phyloP scores from a whole-genome alignment of 2,888 invertebrate species.

The Hermodice carunculata region DNA sequence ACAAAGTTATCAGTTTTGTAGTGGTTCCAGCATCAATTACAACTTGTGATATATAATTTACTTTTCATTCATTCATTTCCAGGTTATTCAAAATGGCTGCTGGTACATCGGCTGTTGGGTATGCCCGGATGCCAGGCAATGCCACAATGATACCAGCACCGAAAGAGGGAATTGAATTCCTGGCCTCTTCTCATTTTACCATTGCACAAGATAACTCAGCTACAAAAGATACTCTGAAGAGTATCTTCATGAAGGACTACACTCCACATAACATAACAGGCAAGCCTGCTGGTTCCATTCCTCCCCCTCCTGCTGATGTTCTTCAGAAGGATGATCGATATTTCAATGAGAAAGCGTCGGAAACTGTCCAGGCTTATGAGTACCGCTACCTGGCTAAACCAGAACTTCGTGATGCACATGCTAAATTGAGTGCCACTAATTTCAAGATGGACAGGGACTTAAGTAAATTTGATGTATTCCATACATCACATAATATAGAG shows the following conservation, averaged over 20 bases:
- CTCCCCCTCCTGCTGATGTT: constrained; percentile 57
- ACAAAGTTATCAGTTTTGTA: no score
- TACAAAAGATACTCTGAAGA: constrained; percentile 48
- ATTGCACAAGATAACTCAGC: constrained; percentile 54
- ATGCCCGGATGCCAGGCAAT: neutral
- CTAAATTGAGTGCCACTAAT: constrained; percentile 56
- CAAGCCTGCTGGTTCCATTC: constrained; percentile 46
- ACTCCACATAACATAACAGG: constrained; percentile 47
- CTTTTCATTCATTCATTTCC: neutral
- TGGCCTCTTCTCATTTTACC: constrained; percentile 57
- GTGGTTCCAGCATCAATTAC: no score
- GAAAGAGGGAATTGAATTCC: constrained; percentile 47
- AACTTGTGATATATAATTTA: no score
- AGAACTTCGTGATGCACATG: constrained; percentile 44
- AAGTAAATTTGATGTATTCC: constrained; percentile 54
- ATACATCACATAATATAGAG: constrained; percentile 57
- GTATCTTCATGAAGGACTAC: constrained; percentile 60
- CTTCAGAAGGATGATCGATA: constrained; percentile 58
- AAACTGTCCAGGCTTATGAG: constrained; percentile 44
- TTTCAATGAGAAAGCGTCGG: constrained; percentile 56
- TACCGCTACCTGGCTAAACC: constrained; percentile 41
- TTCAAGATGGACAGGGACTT: constrained; percentile 64
- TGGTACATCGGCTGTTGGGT: neutral
- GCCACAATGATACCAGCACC: constrained; percentile 19
- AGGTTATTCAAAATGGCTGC: constrained; percentile 4